Conservation (phyloP, 1,140 invertebrate species). For the Drosophila bipectinata region DNA sequence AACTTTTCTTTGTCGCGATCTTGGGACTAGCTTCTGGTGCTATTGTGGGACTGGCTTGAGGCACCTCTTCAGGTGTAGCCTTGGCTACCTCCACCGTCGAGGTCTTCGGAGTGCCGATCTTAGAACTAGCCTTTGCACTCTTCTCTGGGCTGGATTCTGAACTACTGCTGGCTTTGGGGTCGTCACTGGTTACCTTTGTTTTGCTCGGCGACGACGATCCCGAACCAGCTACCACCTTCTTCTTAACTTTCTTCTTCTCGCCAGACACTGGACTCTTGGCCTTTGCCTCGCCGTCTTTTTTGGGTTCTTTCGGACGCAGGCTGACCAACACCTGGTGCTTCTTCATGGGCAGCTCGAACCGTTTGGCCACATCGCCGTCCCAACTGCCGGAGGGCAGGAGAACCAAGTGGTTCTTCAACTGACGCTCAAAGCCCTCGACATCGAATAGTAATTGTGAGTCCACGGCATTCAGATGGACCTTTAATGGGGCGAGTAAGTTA, state of each 20-base stretch:
- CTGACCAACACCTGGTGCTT: conserved; percentile 35
- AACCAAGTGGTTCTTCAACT: conserved; percentile 70
- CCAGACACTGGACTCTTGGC: conserved; percentile 43
- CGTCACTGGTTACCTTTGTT: conserved; percentile 16
- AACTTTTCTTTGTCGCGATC: not conserved
- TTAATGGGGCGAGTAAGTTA: not conserved
- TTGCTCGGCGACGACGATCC: conserved; percentile 34
- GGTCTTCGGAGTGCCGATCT: not conserved
- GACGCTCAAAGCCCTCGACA: conserved; percentile 65
- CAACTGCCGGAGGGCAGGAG: conserved; percentile 64
- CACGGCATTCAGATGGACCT: conserved; percentile 74
- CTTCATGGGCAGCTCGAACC: conserved; percentile 66
- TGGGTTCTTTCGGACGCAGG: conserved; percentile 19
- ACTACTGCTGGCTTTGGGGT: conserved; percentile 3
- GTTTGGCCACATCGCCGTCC: conserved; percentile 69
- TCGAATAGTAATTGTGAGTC: conserved; percentile 56
- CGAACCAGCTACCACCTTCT: conserved; percentile 23
- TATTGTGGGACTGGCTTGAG: conserved; percentile 7
- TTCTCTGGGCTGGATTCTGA: conserved; percentile 16
- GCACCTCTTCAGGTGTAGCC: conserved; percentile 2
- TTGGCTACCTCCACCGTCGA: not conserved
- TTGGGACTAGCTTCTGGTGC: conserved; percentile 16
- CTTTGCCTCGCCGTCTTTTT: conserved; percentile 50
- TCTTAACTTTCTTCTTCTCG: conserved; percentile 54
- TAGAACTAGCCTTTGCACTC: not conserved